Percentiles rank a stretch among this genome's conserved stretches.
Conservation (phyloP, 2,113 vertebrate species). For the Saguinus imperator region DNA sequence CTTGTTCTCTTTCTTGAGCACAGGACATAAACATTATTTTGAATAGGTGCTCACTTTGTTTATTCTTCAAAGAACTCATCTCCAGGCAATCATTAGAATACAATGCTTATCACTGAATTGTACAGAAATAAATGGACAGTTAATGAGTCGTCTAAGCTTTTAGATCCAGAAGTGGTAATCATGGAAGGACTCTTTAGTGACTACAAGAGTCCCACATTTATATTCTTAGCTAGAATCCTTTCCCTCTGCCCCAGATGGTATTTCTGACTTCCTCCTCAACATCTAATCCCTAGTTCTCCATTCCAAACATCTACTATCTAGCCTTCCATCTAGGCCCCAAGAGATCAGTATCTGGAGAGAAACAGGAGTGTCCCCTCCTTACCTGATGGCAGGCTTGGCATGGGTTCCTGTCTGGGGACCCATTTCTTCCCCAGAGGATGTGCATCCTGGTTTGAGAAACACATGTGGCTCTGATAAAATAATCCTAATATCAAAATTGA, state of each 20-base stretch:
- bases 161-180: not conserved
- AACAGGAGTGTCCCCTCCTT: not conserved
- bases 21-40: not conserved
- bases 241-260: not conserved
- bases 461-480: not conserved
- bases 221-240: not conserved
- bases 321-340: not conserved
- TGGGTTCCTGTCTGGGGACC: not conserved
- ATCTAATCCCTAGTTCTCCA: not conserved
- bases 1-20: not conserved
- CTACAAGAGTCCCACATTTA: not conserved
- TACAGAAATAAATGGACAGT: not conserved
- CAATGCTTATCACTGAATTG: not conserved
- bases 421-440: not conserved
- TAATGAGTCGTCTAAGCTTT: conserved; percentile 15
- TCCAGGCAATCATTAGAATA: conserved; percentile 28
- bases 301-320: not conserved
- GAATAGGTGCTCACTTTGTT: not conserved
- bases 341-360: not conserved
- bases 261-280: not conserved
- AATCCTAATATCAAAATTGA: not conserved
- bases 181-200: not conserved
- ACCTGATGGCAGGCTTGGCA: not conserved
- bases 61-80: conserved; percentile 23
- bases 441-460: not conserved